Evolutionary conservation across 2,888 invertebrate species (phyloP), one percentile per base, ranked within the genome.

Genomic region (Drosophila anceps): DNA sequence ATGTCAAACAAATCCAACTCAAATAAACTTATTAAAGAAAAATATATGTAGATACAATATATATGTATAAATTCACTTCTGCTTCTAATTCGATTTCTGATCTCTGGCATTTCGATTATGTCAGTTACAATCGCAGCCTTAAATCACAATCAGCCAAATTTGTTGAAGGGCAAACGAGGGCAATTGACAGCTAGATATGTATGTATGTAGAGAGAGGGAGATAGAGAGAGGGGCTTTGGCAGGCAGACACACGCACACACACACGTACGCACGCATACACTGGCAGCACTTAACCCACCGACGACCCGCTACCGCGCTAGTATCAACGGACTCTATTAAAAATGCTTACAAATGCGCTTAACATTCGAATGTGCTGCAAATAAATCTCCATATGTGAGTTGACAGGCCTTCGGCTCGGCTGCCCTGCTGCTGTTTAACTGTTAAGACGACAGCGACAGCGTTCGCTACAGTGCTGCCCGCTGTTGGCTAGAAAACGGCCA

Each of bases 331-430:
- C 88, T 90, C 88, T 90, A 90, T 86, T 86, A 90, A 90, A 86
- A 86, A 86, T 86, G 86, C 88, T 81, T 88, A 69, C 75, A 90
- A 86, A 86, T 90, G 86, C 88, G 90, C 90, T 86, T 88, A 90
- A 68, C 72, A 66, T 61, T 43, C 69, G 72, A 78, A 69, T 72
- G 53, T 67, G 50, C 59, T 72, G 58, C 62, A 81, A 84, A 89
- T 89, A 84, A 84, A 84, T 84, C 84, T 84, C 89, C 84, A 84
- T 84, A 87, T 87, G 88, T 72, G 68, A 84, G 77, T 75, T 89
- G 89, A 89, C 84, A 84, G 76, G 24, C 20, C 46, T 41, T 61
- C n/a, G 20, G 20, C n/a, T n/a, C 39, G 12, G 37, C 54, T 29
- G n/a, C n/a, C 54, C 37, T n/a, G 37, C 37, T n/a, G 37, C 41